These are phyloP conservation scores for Vidua chalybeata DNA, from an alignment of 2,113 vertebrate species.

Conservation along the genomic window DNA sequence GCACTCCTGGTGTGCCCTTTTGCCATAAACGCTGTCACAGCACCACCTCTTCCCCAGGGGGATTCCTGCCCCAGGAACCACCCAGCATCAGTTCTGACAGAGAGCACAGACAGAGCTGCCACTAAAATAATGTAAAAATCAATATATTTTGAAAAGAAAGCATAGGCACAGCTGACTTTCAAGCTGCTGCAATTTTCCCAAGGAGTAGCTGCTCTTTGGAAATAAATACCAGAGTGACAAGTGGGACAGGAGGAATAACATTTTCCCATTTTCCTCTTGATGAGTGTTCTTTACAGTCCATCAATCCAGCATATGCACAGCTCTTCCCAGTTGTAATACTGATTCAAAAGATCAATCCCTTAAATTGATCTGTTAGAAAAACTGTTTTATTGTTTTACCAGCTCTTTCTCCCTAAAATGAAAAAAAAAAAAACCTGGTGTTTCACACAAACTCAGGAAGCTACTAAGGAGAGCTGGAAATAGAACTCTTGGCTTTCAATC, in stretches of 20 bases:
- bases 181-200: not conserved
- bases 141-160: not conserved
- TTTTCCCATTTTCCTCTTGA: not conserved
- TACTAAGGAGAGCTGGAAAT: not conserved
- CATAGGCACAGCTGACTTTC: not conserved
- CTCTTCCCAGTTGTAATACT: not conserved
- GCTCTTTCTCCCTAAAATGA: not conserved
- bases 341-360: not conserved
- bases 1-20: not conserved
- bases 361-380: not conserved
- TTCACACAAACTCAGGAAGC: not conserved
- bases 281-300: not conserved
- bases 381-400: not conserved
- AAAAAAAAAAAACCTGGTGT: not conserved
- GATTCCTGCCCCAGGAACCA: not conserved
- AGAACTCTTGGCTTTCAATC: constrained; percentile 15
- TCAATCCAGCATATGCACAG: not conserved
- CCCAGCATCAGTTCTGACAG: not conserved
- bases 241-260: not conserved
- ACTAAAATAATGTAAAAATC: not conserved
- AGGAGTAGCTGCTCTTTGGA: not conserved
- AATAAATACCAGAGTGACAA: not conserved
- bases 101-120: not conserved
- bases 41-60: not conserved
- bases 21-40: not conserved